These are phyloP conservation scores for Cyrtonyx montezumae DNA, from an alignment of 2,113 vertebrate species.

Conservation along the genomic window DNA sequence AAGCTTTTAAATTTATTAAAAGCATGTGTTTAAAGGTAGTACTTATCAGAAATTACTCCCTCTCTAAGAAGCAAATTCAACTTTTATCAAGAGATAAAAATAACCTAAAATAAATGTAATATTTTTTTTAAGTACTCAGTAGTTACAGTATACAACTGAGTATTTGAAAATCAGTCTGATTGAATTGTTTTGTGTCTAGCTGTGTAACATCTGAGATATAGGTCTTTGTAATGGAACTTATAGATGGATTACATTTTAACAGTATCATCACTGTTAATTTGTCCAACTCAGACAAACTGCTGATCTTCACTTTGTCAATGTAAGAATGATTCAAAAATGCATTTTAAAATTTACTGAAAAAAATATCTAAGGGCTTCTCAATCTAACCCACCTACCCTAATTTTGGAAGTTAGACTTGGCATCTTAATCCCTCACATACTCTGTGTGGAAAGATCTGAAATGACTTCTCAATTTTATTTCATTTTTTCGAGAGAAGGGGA, in stretches of 20 bases:
- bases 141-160: neutral
- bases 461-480: neutral
- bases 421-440: no score
- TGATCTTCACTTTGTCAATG: no score
- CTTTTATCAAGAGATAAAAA: neutral
- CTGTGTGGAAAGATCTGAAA: neutral
- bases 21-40: neutral
- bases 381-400: no score
- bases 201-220: neutral
- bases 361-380: no score
- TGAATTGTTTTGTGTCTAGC: neutral
- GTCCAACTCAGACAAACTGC: no score
- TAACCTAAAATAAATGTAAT: neutral
- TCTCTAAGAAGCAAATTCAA: neutral
- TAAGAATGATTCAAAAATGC: no score
- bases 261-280: neutral
- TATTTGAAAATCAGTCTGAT: neutral
- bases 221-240: neutral
- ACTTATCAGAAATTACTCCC: neutral
- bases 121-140: neutral
- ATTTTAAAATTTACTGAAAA: no score
- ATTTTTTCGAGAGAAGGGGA: neutral
- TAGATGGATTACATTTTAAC: neutral
- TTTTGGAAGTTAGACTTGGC: no score
- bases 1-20: neutral